Evolutionary conservation across 1,140 invertebrate species (phyloP), one percentile per base, ranked within the genome.

Genomic region (Drosophila paulistorum): DNA sequence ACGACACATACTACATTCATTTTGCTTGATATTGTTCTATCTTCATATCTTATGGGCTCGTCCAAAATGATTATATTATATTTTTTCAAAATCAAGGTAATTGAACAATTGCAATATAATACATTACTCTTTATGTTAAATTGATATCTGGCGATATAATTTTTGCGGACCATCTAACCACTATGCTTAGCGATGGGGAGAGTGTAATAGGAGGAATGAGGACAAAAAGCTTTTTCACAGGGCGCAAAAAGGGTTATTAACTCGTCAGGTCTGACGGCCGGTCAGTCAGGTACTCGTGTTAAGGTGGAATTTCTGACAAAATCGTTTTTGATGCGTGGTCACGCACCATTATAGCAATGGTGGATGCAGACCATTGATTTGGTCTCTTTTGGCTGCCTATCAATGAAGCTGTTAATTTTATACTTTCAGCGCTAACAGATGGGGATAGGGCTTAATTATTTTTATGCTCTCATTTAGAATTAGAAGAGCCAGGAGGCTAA

Each of bases 221-320:
- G 11, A 51, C 1, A 17, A 51, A 51, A 51, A 20, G 17, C 54
- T 58, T 67, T 70, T 79, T 77, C 77, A 80, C 80, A 86, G 70
- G 83, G 64, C 90, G 90, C 83, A 91, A 91, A 89, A 91, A 91
- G 90, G 90, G 90, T 91, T 91, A 91, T 91, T 91, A 91, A 91
- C 90, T 91, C 81, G 90, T 91, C 90, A 91, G 85, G 74, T 84
- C 59, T 20, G 33, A 39, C 35, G 35, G 77, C 83, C 35, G 35
- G 77, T 87, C 82, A 86, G 83, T 87, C 77, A 87, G 84, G 83
- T 89, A 80, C 77, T 55, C 68, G 39, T 62, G 69, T 65, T 68
- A 61, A 30, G 30, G 42, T 64, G 65, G 72, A 68, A 68, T 81
- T 77, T 65, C 79, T 79, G 84, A 84, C 77, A 89, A 89, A 89